A percentile compares a stretch with the other conserved stretches of the same genome.
Conservation (phyloP, 2,888 invertebrate species). For the Operophtera brumata region DNA sequence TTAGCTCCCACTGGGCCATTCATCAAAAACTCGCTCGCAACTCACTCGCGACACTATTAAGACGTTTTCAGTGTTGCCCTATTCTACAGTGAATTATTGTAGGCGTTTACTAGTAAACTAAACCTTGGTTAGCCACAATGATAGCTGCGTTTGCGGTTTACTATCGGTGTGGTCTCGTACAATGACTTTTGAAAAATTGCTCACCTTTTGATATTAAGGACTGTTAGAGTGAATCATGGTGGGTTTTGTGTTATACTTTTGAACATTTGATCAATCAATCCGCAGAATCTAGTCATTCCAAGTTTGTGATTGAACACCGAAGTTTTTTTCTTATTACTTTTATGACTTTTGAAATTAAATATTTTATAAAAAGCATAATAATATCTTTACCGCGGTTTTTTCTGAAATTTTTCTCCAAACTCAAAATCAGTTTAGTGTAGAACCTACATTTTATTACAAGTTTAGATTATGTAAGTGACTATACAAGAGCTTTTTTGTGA, state of each 20-base stretch:
- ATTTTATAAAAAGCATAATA: too few relatives aligned
- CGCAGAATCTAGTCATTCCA: neutral
- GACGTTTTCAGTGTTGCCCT: conserved; percentile 52
- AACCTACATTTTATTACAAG: too few relatives aligned
- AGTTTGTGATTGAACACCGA: neutral
- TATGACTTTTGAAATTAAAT: too few relatives aligned
- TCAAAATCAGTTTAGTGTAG: too few relatives aligned
- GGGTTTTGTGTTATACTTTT: conserved; percentile 22
- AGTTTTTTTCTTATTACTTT: neutral
- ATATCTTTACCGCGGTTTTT: too few relatives aligned
- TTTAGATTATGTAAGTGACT: too few relatives aligned
- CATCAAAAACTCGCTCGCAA: conserved; percentile 49
- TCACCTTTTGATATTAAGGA: conserved; percentile 40
- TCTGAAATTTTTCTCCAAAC: too few relatives aligned
- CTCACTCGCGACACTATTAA: conserved; percentile 55
- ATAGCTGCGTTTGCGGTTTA: conserved; percentile 45
- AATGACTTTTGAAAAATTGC: conserved; percentile 48
- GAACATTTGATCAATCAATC: conserved; percentile 11
- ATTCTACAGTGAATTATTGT: conserved; percentile 61
- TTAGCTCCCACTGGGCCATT: conserved; percentile 53
- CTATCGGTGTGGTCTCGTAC: conserved; percentile 43
- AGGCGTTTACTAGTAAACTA: conserved; percentile 55
- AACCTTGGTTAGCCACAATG: conserved; percentile 47
- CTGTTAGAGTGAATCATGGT: conserved; percentile 23
- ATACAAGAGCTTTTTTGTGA: too few relatives aligned